Percentiles rank a stretch among this genome's conserved stretches.
These are phyloP conservation scores for Montipora sp. DNA, from an alignment of 64 coral and sea anemone genomes.

Conservation along the genomic window DNA sequence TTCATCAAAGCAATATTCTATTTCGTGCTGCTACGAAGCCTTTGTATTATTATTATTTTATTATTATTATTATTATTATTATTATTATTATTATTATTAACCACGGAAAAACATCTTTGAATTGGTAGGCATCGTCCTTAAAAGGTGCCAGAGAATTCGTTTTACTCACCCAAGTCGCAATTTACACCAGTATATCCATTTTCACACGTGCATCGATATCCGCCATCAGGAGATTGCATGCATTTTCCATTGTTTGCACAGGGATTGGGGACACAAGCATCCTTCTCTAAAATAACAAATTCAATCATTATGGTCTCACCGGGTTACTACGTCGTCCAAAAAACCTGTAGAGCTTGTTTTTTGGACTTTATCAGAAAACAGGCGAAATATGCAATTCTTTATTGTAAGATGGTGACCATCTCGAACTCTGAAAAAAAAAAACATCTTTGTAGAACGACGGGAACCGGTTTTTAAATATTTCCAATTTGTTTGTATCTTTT, in stretches of 20 bases:
- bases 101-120: no score
- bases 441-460: no score
- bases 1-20: no score
- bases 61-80: no score
- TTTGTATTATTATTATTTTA: no score
- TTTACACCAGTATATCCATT: slow-evolving; percentile 75
- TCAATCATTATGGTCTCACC: neutral
- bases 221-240: slow-evolving; percentile 56
- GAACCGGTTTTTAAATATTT: no score
- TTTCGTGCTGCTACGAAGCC: no score
- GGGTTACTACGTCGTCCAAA: no score
- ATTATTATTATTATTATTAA: no score
- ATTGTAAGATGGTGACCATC: neutral
- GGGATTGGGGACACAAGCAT: slow-evolving; percentile 84
- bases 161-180: slow-evolving; percentile 77
- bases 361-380: no score
- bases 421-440: neutral
- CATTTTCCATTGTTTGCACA: slow-evolving; percentile 92
- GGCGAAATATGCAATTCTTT: neutral
- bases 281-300: slow-evolving; percentile 37
- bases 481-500: no score
- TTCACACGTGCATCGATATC: slow-evolving; percentile 77
- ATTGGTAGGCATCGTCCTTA: neutral
- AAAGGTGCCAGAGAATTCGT: neutral
- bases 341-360: neutral